These are phyloP conservation scores for Thyatira batis DNA, from an alignment of 2,888 invertebrate species.

Conservation along the genomic window DNA sequence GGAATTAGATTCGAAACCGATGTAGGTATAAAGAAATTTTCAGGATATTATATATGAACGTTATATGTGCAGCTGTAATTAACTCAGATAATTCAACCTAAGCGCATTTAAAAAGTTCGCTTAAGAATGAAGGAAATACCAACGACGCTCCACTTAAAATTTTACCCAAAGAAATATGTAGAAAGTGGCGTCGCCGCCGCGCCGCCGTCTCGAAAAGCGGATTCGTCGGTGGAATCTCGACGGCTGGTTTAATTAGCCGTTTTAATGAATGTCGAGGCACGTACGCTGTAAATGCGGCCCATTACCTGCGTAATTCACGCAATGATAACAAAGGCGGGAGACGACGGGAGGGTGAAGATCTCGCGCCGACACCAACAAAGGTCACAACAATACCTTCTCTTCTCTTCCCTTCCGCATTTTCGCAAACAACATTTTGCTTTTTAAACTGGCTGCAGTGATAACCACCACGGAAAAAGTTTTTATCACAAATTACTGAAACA, in stretches of 20 bases:
- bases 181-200: slow-evolving; percentile 29
- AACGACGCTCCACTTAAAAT: slow-evolving; percentile 48
- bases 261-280: slow-evolving; percentile 78
- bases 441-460: neutral
- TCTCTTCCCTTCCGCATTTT: slow-evolving; percentile 18
- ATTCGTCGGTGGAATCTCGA: slow-evolving; percentile 63
- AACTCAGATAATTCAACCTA: no score
- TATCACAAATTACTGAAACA: neutral
- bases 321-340: slow-evolving; percentile 65
- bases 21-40: no score
- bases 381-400: slow-evolving; percentile 23
- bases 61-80: no score
- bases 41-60: no score
- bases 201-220: slow-evolving; percentile 47
- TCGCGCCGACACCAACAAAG: slow-evolving; percentile 23
- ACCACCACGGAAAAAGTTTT: neutral
- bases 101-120: slow-evolving; percentile 42
- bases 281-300: slow-evolving; percentile 74
- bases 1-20: no score
- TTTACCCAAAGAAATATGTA: slow-evolving; percentile 54
- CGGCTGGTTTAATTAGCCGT: slow-evolving; percentile 73
- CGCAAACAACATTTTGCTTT: slow-evolving; percentile 7
- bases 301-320: slow-evolving; percentile 77
- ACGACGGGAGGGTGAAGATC: slow-evolving; percentile 21
- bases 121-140: slow-evolving; percentile 37